Conservation (phyloP, 1,140 invertebrate genomes). For the Drosophila teissieri region DNA sequence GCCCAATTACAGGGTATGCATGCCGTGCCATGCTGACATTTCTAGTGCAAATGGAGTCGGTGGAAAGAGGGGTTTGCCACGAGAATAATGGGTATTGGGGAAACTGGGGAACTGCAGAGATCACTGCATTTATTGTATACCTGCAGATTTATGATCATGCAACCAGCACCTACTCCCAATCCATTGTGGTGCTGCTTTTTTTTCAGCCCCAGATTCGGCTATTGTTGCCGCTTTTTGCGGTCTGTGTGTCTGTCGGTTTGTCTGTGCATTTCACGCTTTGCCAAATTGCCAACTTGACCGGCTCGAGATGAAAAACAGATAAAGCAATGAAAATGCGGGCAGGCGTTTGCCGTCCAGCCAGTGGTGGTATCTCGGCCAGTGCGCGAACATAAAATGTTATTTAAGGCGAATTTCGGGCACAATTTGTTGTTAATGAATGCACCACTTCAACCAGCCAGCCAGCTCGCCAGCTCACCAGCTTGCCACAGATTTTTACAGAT, state of each 20-base stretch:
- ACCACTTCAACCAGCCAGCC: conserved; percentile 37
- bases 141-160: conserved; percentile 63
- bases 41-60: conserved; percentile 49
- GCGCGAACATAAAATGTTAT: conserved; percentile 77
- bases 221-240: conserved; percentile 44
- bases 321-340: conserved; percentile 70
- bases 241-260: conserved; percentile 45
- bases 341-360: conserved; percentile 26
- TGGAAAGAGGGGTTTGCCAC: background rate
- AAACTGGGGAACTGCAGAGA: conserved; percentile 9
- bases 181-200: conserved; percentile 24
- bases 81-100: background rate
- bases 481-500: conserved; percentile 31
- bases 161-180: conserved; percentile 48
- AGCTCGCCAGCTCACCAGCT: background rate
- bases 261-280: conserved; percentile 78
- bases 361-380: conserved; percentile 40
- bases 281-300: conserved; percentile 82
- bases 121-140: conserved; percentile 57
- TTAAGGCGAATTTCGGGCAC: conserved; percentile 77
- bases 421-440: conserved; percentile 82
- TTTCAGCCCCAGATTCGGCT: conserved; percentile 23
- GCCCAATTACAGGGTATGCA: conserved; percentile 33
- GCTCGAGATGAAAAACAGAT: conserved; percentile 54
- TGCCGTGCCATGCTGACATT: conserved; percentile 51